These are phyloP conservation scores for Gobio occitaniae DNA, from an alignment of 2,797 vertebrate genomes.

Conservation along the genomic window DNA sequence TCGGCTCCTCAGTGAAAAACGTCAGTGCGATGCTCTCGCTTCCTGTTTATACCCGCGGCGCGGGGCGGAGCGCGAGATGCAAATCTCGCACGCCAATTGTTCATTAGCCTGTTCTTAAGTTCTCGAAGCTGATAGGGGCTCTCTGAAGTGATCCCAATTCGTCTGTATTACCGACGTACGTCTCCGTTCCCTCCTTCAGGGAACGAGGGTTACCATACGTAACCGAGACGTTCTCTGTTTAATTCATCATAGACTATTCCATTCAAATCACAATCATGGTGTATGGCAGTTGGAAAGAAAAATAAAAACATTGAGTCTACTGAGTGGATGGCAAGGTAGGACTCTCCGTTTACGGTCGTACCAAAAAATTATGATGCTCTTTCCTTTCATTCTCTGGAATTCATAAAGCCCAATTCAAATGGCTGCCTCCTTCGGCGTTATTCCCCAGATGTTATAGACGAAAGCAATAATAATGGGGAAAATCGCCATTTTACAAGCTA, in stretches of 20 bases:
- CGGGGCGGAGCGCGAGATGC: no score
- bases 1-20: no score
- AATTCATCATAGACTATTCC: conserved; percentile 21
- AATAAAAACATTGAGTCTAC: conserved; percentile 12
- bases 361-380: conserved; percentile 39
- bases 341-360: background rate
- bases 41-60: no score
- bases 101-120: no score
- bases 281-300: conserved; percentile 30
- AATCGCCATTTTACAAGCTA: conserved; percentile 64
- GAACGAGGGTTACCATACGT: no score
- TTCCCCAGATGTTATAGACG: conserved; percentile 74
- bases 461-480: conserved; percentile 68
- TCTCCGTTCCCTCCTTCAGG: no score
- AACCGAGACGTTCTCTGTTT: background rate
- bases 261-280: conserved; percentile 16
- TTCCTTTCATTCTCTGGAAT: conserved; percentile 50
- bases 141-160: no score
- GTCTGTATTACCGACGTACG: no score
- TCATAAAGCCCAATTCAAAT: conserved; percentile 48
- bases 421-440: conserved; percentile 46
- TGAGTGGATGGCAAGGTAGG: conserved; percentile 32
- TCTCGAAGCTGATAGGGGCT: no score
- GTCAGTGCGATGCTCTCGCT: no score
- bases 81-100: no score